Evolutionary conservation across 1,140 invertebrate genomes (phyloP).

Genomic region (Nasonia longicornis): DNA sequence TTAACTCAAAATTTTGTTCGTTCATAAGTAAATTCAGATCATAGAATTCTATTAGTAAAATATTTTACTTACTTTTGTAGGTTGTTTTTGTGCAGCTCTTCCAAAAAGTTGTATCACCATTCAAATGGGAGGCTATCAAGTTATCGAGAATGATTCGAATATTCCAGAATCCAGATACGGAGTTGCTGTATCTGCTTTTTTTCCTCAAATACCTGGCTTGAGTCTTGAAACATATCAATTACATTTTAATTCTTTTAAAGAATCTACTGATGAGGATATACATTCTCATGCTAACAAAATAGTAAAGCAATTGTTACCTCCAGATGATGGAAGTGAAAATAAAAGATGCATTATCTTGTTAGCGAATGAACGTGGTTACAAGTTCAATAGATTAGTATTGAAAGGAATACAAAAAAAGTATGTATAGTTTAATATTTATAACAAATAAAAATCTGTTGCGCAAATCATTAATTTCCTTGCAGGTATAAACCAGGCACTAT

Average conservation of each 20-base stretch:
- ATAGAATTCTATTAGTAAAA: background rate
- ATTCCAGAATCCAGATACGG: conserved; percentile 41
- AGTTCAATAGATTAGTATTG: conserved; percentile 39
- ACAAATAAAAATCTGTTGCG: conserved; percentile 14
- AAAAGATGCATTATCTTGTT: conserved; percentile 57
- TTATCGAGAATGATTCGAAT: conserved; percentile 50
- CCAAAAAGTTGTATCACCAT: conserved; percentile 45
- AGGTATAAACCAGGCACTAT: conserved; percentile 44
- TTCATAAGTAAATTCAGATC: background rate
- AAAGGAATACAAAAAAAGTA: conserved; percentile 46
- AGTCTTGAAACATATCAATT: conserved; percentile 45
- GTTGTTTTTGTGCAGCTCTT: conserved; percentile 49
- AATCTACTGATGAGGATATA: conserved; percentile 5
- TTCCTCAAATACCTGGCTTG: conserved; percentile 56
- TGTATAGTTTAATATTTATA: conserved; percentile 16
- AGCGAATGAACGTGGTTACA: conserved; percentile 36
- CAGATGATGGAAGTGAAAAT: conserved; percentile 33
- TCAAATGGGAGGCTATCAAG: conserved; percentile 43
- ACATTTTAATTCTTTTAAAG: conserved; percentile 16
- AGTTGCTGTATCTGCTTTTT: conserved; percentile 50
- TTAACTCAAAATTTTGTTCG: background rate
- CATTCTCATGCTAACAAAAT: conserved; percentile 31
- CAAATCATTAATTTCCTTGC: conserved; percentile 42
- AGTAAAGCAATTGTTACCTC: conserved; percentile 24
- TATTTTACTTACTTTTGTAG: conserved; percentile 41